Evolutionary conservation across 2,113 vertebrate species (phyloP).

Genomic region (Anser brachyrhynchus): DNA sequence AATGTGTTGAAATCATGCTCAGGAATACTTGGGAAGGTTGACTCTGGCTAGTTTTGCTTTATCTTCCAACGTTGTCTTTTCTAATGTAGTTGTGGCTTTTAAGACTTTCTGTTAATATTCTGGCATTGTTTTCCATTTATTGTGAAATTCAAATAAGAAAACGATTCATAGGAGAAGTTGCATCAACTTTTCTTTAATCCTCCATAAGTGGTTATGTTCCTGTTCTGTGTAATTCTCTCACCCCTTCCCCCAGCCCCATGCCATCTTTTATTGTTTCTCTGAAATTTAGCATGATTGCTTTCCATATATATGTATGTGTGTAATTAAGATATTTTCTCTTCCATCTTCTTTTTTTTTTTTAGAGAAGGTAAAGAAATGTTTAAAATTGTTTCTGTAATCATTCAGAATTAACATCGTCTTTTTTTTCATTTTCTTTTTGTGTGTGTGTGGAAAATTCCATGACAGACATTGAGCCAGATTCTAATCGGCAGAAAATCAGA

Average conservation of each 20-base stretch:
- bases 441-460: constrained; percentile 23
- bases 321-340: neutral
- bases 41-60: neutral
- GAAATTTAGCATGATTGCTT: neutral
- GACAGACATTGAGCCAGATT: neutral
- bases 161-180: neutral
- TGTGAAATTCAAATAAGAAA: neutral
- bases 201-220: neutral
- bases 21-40: neutral
- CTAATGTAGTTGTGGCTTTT: neutral
- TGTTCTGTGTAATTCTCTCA: neutral
- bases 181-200: neutral
- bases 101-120: neutral
- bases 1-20: neutral
- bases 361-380: neutral
- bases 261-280: neutral
- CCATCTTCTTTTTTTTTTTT: neutral
- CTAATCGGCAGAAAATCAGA: constrained; percentile 3
- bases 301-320: neutral
- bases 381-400: neutral
- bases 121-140: neutral
- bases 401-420: neutral
- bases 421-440: neutral
- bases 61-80: neutral
- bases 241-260: neutral